Evolutionary conservation across 2,888 invertebrate genomes (phyloP), one percentile per base, ranked within the genome.

Genomic region (Automeris io): DNA sequence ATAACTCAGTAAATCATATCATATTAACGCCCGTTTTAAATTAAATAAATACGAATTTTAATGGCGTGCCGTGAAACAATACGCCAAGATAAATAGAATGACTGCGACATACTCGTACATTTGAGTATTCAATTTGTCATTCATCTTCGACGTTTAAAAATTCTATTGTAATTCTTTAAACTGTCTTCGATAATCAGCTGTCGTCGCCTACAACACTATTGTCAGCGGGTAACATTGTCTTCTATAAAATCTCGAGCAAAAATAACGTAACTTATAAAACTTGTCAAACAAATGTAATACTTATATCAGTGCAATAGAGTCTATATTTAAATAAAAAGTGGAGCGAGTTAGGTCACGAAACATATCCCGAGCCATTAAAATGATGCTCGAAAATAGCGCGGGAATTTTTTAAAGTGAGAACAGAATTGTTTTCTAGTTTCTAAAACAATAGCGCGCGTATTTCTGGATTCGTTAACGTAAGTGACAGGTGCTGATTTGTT

Each of bases 401-500:
- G 52, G 50, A 53, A 23, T 57, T 61, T 72, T 68, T 66, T 61
- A 63, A 46, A 64, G 70, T 63, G 70, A 66, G 62, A 63, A 77
- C 71, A 69, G 74, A 78, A 77, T 71, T 71, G 74, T 77, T 63
- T 67, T 72, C 66, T 66, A 58, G 57, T 62, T 71, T 56, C 54
- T 68, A 60, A 70, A 72, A 81, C 80, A 80, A 80, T 81, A 61
- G 73, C 60, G 46, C 45, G 45, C 58, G 58, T 77, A 72, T 76
- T 77, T 60, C 59, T 60, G 65, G 64, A 57, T 70, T 61, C 54
- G 70, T 68, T 72, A 71, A 70, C 66, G 47, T 56, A 71, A 73
- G 61, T 80, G 80, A 73, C 81, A 78, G 77, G 74, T 74, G 82
- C 65, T 78, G 81, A 82, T 79, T 78, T 76, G 74, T 77, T 59